phyloP scores from a whole-genome alignment of 2,797 vertebrate genomes.

The Naso thynnoides region DNA sequence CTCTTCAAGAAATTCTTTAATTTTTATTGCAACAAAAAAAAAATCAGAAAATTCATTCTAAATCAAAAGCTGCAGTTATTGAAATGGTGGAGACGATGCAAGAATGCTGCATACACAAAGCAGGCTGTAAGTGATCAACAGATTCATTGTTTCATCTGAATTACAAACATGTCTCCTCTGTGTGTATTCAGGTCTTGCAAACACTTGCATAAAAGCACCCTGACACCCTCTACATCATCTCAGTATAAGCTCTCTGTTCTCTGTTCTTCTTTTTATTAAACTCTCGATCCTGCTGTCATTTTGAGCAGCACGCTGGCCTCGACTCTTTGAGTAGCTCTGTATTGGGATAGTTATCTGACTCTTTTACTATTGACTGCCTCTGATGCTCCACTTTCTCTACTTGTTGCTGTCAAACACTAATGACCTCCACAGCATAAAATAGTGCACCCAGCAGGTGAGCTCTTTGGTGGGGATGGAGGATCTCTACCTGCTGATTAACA shows the following conservation, averaged over 20 bases:
- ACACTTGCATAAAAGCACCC: conserved; percentile 58
- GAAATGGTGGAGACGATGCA: not conserved
- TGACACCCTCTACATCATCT: conserved; percentile 49
- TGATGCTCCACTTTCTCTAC: conserved; percentile 25
- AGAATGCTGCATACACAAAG: not conserved
- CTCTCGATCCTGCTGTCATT: not conserved
- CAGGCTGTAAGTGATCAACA: no score
- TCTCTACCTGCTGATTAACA: conserved; percentile 79
- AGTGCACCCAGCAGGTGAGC: conserved; percentile 56
- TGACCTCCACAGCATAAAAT: conserved; percentile 70
- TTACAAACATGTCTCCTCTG: conserved; percentile 4
- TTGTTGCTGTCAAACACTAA: conserved; percentile 60
- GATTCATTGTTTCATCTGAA: not conserved
- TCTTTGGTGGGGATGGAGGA: conserved; percentile 56
- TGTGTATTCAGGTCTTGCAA: conserved; percentile 48
- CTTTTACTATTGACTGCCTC: conserved; percentile 16
- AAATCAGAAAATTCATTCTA: not conserved
- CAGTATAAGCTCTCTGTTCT: conserved; percentile 32
- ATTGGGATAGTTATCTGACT: conserved; percentile 41
- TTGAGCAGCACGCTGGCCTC: not conserved
- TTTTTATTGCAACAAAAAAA: no score
- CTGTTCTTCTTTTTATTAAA: not conserved
- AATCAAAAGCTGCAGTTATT: not conserved
- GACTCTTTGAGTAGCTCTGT: not conserved
- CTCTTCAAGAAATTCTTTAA: no score